Conservation (phyloP, 2,888 invertebrate species). For the Epinotia demarniana region DNA sequence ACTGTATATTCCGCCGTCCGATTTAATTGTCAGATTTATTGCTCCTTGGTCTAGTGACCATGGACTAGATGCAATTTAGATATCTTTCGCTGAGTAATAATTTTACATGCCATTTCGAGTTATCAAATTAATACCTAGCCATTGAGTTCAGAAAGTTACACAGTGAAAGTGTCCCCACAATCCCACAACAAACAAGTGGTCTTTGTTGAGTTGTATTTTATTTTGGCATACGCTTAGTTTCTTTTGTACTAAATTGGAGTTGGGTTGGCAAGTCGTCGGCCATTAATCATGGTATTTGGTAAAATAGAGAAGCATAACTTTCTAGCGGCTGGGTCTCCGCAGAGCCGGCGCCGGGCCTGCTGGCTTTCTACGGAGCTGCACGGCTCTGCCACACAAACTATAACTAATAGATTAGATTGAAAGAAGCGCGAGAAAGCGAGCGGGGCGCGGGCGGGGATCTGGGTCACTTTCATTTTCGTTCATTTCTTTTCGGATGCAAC, state of each 20-base stretch:
- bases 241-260: slow-evolving; percentile 53
- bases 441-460: slow-evolving; percentile 66
- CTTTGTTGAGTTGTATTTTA: slow-evolving; percentile 46
- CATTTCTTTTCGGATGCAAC: slow-evolving; percentile 83
- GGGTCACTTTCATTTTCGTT: slow-evolving; percentile 84
- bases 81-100: slow-evolving; percentile 7
- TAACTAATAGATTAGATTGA: slow-evolving; percentile 76
- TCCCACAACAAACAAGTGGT: slow-evolving; percentile 40
- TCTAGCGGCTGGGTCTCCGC: slow-evolving; percentile 52
- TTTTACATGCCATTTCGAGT: slow-evolving; percentile 33
- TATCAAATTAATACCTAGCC: slow-evolving; percentile 38
- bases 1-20: neutral
- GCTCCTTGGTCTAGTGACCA: slow-evolving; percentile 10
- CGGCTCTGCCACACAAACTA: slow-evolving; percentile 54
- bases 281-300: slow-evolving; percentile 59
- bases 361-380: slow-evolving; percentile 49
- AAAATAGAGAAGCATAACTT: slow-evolving; percentile 58
- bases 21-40: neutral
- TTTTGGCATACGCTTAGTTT: slow-evolving; percentile 48
- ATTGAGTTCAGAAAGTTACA: slow-evolving; percentile 44
- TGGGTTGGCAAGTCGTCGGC: slow-evolving; percentile 50
- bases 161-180: slow-evolving; percentile 44
- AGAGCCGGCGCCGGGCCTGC: slow-evolving; percentile 45
- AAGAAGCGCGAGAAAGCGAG: slow-evolving; percentile 78
- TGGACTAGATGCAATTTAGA: slow-evolving; percentile 21